Conservation (phyloP, 1,140 invertebrate genomes). For the Saccostrea echinata region DNA sequence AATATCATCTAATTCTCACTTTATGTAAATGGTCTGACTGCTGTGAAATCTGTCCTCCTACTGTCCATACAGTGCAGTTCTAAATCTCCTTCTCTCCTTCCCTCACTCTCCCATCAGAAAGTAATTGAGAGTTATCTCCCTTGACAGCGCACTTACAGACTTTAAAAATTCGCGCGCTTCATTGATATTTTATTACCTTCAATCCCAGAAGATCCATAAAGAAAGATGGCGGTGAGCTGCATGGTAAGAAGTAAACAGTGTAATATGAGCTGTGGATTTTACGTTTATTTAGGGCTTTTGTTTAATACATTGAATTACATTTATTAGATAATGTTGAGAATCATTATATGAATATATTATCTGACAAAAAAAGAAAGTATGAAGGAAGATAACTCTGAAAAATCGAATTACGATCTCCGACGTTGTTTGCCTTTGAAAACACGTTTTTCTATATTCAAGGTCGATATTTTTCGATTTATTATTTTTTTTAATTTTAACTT, state of each 20-base stretch:
- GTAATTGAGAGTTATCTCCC: not conserved
- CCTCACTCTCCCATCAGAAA: not conserved
- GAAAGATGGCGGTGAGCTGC: slow-evolving; percentile 22
- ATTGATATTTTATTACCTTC: not conserved
- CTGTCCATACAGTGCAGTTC: no score
- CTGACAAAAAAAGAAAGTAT: not conserved
- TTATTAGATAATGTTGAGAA: not conserved
- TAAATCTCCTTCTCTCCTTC: slow-evolving; percentile 1
- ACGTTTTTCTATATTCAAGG: not conserved
- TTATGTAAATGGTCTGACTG: no score
- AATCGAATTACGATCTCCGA: not conserved
- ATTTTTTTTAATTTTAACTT: not conserved
- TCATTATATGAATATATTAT: not conserved
- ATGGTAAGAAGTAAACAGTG: slow-evolving; percentile 14
- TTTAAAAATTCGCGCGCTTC: slow-evolving; percentile 4
- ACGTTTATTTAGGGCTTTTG: not conserved
- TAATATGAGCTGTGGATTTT: not conserved
- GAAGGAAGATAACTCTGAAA: not conserved
- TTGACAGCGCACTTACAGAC: not conserved
- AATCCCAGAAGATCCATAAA: not conserved
- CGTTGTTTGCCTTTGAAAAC: not conserved
- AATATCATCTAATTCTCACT: no score
- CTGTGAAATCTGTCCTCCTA: no score
- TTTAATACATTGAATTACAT: not conserved
- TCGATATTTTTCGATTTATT: not conserved